phyloP scores from a whole-genome alignment of 2,113 vertebrate genomes.

The Alligator mississippiensis region DNA sequence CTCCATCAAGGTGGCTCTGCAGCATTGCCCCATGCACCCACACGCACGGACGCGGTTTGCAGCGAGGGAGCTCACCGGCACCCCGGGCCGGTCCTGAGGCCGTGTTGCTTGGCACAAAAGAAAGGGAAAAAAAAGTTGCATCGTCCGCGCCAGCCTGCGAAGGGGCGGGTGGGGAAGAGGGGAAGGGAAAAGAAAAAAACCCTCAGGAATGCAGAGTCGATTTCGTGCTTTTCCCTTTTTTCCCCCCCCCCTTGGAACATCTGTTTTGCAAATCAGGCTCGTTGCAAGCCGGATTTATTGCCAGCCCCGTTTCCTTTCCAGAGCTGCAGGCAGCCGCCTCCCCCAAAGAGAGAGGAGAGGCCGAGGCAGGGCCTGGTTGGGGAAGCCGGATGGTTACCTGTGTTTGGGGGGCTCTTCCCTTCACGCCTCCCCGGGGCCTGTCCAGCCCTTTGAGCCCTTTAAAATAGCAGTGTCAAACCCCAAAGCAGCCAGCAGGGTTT shows the following conservation, averaged over 20 bases:
- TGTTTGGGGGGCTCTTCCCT: no score
- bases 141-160: rapidly evolving
- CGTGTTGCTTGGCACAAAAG: no score
- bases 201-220: neutral
- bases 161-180: neutral
- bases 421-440: no score
- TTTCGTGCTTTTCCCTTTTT: neutral
- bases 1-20: neutral
- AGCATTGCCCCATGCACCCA: no score
- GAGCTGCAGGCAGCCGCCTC: slow-evolving; percentile 53
- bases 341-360: slow-evolving; percentile 19
- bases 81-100: no score
- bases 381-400: neutral
- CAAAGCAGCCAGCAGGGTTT: neutral
- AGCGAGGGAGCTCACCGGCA: no score
- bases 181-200: neutral
- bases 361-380: neutral
- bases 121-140: neutral
- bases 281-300: slow-evolving; percentile 78
- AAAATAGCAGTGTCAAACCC: no score
- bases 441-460: no score
- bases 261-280: slow-evolving; percentile 80
- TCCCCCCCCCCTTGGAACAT: slow-evolving; percentile 64
- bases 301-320: slow-evolving; percentile 75
- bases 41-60: no score